Base-by-base conservation (phyloP, 2,113 vertebrate genomes). In the Bubo blakistoni region DNA sequence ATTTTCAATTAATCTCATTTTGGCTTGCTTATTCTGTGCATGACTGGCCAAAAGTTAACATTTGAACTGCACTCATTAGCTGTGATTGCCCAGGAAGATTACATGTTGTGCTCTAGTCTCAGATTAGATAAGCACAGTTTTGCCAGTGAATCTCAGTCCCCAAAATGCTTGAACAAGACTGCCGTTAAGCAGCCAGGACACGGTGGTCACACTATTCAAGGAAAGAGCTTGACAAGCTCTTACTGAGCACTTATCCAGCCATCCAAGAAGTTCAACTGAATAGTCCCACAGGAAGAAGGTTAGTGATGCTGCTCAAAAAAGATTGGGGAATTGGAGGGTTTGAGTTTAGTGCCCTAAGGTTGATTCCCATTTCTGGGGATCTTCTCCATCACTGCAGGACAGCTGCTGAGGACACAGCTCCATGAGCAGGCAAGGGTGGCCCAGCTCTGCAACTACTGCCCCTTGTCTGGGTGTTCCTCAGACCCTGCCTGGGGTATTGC, bases 1-100 rank as follows among this genome's bases (percentile, higher is more conserved):
- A 86, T 96, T 93, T 97, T 77, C 94, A 93, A 91, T 94, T 92
- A 70, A 91, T 91, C 81, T 65, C 40, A 29, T 88, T 94, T 94
- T 95, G 83, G 95, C 92, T 95, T 81, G 57, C 70, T 89, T 78
- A 34, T 67, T 58, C 67, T 40, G 19, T 62, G 57, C 46, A 5
- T 27, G 71, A 88, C 94, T 79, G 78, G 94, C 90, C 94, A 94
- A 57, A 93, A 95, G 83, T 91, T 97, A 85, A 69, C 92, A 55
- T 82, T 61, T 90, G 95, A 91, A 44, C 66, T 51, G 22, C 47
- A 34, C 81, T 91, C 86, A 47, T 96, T 85, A 95, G 66, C 74
- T 92, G 21, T 89, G 88, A 82, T 87, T 92, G 89, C 91, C 78
- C 81, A 58, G 86, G 85, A 94, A 95, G 81, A 84, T 95, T 76